Conservation (phyloP, 2,888 invertebrate genomes). For the Pycnomerus fuliginosus region DNA sequence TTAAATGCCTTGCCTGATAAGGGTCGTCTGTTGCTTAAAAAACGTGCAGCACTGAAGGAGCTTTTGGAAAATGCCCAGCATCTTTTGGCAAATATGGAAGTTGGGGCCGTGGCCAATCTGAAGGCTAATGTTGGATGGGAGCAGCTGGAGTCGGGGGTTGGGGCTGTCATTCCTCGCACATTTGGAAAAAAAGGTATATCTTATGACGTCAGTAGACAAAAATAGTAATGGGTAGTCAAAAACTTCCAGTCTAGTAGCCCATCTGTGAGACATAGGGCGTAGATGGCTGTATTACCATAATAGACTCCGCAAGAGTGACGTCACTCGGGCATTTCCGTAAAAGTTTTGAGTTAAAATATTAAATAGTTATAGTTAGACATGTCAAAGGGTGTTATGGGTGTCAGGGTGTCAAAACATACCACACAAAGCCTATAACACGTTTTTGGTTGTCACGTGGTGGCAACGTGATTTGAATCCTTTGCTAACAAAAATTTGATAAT, state of each 20-base stretch:
- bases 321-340: no score
- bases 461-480: no score
- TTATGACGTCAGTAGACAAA: slow-evolving; percentile 1
- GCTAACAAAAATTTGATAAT: no score
- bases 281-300: neutral
- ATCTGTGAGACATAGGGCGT: neutral
- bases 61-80: slow-evolving; percentile 54
- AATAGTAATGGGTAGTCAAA: neutral
- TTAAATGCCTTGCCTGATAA: slow-evolving; percentile 60
- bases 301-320: no score
- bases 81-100: slow-evolving; percentile 56
- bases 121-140: slow-evolving; percentile 50
- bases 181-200: slow-evolving; percentile 55
- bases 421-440: no score
- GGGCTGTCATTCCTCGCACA: slow-evolving; percentile 58
- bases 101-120: slow-evolving; percentile 28
- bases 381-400: no score
- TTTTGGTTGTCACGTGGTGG: no score
- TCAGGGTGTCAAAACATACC: neutral
- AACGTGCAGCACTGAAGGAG: slow-evolving; percentile 53
- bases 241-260: neutral
- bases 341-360: neutral
- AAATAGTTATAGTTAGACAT: neutral
- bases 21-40: slow-evolving; percentile 59
- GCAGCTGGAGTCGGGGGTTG: slow-evolving; percentile 56